Evolutionary conservation across 2,888 invertebrate genomes (phyloP), one percentile per base, ranked within the genome.

Genomic region (Machimus rusticus): DNA sequence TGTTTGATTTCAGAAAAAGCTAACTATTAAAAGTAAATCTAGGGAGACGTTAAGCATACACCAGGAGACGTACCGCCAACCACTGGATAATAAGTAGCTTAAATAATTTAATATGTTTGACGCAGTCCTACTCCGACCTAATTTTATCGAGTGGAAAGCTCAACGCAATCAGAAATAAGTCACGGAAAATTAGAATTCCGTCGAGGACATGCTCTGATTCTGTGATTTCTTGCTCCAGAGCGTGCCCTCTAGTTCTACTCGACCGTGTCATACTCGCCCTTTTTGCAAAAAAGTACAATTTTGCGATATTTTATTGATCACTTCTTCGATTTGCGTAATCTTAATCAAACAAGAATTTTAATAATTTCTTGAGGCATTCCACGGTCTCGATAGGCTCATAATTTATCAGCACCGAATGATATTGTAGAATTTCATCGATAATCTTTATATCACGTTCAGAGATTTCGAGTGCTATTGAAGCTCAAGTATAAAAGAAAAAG

Each of bases 11-110:
- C 97, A 98, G 91, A 96, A 95, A 87, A 96, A 98, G 93, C 99
- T 99, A 92, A 96, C 92, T 78, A 93, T 81, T 12, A 82, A 78
- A 55, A 74, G 14, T 46, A 46, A 46, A 46, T 4, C 43, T 16
- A 34, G 0, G 16, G 16, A 14, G 4, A 12, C 23, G 5, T 19
- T 28, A 16, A 55, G 12, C 2, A 46, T 46, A 39, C 46, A 23
- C 78, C 12, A 23, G 66, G 12, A 12, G 14, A 8, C 66, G 12
- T 91, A 96, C 96, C 94, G 96, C 97, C 90, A 98, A 93, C 88
- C 98, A 96, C 92, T 97, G 97, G 91, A 99, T 98, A 87, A 99
- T 99, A 92, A 99, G 96, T 0, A 98, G 97, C 92, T 99, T 99
- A 93, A 99, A 99, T 90, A 98, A 94, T 90, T 98, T 94, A 89